Percentiles rank a stretch among this genome's conserved stretches.
Conservation (phyloP, 2,113 vertebrate species). For the Aythya baeri region DNA sequence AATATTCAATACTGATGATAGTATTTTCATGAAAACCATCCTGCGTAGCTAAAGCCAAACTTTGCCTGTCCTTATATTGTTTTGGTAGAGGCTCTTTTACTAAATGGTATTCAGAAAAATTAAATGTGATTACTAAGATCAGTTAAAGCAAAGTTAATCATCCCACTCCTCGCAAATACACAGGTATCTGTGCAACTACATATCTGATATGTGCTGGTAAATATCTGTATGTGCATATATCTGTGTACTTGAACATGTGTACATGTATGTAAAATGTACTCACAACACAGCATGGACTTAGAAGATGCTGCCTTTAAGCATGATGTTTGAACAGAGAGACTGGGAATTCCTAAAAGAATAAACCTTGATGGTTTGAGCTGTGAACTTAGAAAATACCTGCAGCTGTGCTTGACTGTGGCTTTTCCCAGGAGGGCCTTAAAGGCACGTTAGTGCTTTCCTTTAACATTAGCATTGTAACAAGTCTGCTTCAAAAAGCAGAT, state of each 20-base stretch:
- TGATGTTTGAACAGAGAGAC: not conserved
- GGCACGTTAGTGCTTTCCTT: not conserved
- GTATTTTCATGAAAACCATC: not conserved
- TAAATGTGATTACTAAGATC: not conserved
- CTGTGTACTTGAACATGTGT: not conserved
- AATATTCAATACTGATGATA: not conserved
- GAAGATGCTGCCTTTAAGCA: not conserved
- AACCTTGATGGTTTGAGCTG: not conserved
- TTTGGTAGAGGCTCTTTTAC: not conserved
- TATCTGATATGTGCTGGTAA: not conserved
- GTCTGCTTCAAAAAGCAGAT: not conserved
- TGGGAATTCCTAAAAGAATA: not conserved
- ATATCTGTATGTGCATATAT: not conserved
- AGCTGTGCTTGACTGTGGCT: not conserved
- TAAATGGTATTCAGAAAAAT: not conserved
- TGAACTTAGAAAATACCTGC: not conserved
- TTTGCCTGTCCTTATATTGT: not conserved
- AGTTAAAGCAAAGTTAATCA: not conserved
- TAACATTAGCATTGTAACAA: not conserved
- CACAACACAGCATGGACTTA: too few relatives aligned
- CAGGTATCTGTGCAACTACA: rapidly evolving
- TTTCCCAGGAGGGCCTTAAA: not conserved
- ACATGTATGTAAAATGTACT: not conserved
- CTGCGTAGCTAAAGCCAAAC: not conserved
- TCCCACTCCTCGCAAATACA: not conserved